Evolutionary conservation across 2,888 invertebrate species (phyloP).

Genomic region (Xestia c-nigrum): DNA sequence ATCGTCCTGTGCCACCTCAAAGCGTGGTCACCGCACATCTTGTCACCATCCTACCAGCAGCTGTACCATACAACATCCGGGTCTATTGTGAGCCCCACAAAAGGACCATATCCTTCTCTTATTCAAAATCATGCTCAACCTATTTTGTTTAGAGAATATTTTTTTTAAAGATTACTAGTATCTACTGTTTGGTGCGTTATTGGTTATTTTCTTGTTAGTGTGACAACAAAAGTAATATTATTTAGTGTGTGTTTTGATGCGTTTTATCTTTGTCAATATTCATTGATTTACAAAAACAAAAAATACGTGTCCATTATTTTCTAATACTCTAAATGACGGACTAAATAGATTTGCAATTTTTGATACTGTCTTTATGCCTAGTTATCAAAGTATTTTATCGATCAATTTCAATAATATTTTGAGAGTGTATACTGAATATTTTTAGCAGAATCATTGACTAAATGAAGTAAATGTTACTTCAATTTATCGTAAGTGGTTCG

Average conservation of each 20-base stretch:
- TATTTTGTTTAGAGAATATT: constrained; percentile 36
- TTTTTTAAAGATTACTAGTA: constrained; percentile 17
- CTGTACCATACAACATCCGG: constrained; percentile 70
- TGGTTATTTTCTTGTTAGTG: neutral
- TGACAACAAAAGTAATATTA: neutral
- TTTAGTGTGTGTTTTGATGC: neutral
- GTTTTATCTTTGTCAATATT: too few relatives aligned
- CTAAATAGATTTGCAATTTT: too few relatives aligned
- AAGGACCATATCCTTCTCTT: constrained; percentile 62
- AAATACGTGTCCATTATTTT: too few relatives aligned
- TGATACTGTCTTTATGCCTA: too few relatives aligned
- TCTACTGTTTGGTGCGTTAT: neutral
- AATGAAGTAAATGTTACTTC: constrained; percentile 32
- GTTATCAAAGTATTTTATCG: neutral
- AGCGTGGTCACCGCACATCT: constrained; percentile 62
- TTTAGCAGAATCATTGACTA: constrained; percentile 51
- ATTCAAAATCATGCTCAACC: constrained; percentile 56
- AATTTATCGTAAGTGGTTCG: constrained; percentile 50
- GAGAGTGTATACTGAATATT: constrained; percentile 41
- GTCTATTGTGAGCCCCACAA: constrained; percentile 62
- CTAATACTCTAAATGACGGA: too few relatives aligned
- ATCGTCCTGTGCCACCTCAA: constrained; percentile 25
- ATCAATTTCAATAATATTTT: constrained; percentile 24
- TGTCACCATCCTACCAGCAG: constrained; percentile 70
- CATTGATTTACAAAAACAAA: too few relatives aligned